Evolutionary conservation across 1,140 invertebrate genomes (phyloP).

Genomic region (Heliconius hermathena): DNA sequence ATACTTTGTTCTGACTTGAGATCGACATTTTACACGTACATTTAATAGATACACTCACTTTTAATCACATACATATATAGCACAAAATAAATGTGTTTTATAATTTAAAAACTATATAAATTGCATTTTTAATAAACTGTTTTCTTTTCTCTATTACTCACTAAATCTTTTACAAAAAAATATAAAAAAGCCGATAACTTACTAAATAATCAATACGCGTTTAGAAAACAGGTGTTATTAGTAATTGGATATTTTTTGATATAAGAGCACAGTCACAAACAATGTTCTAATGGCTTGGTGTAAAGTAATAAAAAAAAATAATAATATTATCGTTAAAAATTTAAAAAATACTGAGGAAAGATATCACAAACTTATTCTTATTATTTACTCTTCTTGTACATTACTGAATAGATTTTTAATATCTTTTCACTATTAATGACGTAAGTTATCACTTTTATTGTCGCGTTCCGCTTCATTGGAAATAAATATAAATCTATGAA

Average conservation of each 20-base stretch:
- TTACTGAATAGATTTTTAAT: neutral
- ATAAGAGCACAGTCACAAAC: neutral
- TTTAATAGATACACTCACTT: constrained; percentile 10
- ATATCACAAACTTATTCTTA: neutral
- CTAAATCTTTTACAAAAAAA: neutral
- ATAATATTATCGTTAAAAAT: neutral
- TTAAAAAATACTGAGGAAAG: neutral
- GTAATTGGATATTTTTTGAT: neutral
- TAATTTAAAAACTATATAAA: neutral
- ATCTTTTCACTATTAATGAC: neutral
- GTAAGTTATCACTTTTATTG: neutral
- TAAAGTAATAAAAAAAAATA: neutral
- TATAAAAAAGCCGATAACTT: neutral
- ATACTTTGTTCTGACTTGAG: constrained; percentile 37
- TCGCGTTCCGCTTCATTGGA: neutral
- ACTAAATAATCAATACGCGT: neutral
- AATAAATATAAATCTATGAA: constrained; percentile 12
- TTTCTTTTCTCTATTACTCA: neutral
- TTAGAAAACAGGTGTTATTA: neutral
- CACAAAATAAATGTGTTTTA: neutral
- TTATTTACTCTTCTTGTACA: too few species aligned
- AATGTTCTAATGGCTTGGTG: neutral
- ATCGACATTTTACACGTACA: constrained; percentile 27
- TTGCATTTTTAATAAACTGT: neutral
- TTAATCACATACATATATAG: neutral